Evolutionary conservation across 2,888 invertebrate species (phyloP).

Genomic region (Limenitis camilla): DNA sequence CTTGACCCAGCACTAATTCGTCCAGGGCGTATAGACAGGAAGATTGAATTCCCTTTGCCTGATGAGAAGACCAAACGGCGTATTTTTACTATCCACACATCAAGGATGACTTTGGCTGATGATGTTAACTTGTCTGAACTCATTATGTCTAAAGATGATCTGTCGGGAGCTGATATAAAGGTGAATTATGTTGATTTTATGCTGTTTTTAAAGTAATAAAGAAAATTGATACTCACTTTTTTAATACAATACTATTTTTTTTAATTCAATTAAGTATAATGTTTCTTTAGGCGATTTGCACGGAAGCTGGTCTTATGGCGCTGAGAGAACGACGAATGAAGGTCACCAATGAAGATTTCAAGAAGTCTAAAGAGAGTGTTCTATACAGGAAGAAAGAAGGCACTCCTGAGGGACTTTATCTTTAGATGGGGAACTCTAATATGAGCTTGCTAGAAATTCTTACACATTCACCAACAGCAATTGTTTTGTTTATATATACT

Average conservation of each 20-base stretch:
- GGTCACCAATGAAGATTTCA: conserved; percentile 99
- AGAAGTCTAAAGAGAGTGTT: conserved; percentile 99
- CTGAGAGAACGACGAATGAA: conserved; percentile 98
- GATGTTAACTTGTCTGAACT: conserved; percentile 98
- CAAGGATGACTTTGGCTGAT: conserved; percentile 97
- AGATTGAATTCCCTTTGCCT: conserved; percentile 99
- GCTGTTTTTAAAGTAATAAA: too few species aligned
- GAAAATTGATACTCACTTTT: too few species aligned
- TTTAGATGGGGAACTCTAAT: conserved; percentile 75
- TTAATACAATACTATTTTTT: too few species aligned
- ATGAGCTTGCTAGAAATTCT: neutral
- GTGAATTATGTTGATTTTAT: conserved; percentile 42
- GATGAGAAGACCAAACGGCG: conserved; percentile 98
- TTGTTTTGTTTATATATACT: neutral
- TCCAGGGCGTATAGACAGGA: conserved; percentile 98
- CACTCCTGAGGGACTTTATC: conserved; percentile 98
- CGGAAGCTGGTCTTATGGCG: conserved; percentile 99
- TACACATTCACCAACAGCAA: neutral
- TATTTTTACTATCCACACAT: conserved; percentile 98
- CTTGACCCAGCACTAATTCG: conserved; percentile 98
- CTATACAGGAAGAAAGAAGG: conserved; percentile 99
- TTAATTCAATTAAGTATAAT: neutral
- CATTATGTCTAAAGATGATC: conserved; percentile 99
- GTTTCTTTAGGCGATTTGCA: conserved; percentile 91
- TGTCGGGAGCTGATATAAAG: conserved; percentile 97